phyloP scores from a whole-genome alignment of 2,797 vertebrate species.

The Ceyx erithaca region DNA sequence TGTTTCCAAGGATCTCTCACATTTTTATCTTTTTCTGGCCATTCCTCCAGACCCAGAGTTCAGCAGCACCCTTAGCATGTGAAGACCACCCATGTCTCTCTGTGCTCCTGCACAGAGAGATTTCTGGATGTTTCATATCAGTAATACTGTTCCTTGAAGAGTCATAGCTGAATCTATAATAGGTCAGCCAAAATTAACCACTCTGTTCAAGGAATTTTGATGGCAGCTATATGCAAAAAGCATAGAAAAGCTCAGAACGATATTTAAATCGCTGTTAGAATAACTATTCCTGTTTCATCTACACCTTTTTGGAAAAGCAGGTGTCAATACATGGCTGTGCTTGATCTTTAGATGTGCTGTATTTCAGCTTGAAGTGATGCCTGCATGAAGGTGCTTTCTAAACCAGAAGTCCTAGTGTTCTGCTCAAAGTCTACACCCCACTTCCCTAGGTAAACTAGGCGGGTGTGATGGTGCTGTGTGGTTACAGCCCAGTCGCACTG shows the following conservation, averaged over 20 bases:
- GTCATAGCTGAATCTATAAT: not conserved
- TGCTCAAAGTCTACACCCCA: not conserved
- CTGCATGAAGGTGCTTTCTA: not conserved
- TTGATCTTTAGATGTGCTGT: not conserved
- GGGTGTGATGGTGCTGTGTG: accelerated
- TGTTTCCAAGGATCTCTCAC: not conserved
- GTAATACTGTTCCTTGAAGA: not conserved
- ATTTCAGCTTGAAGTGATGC: not conserved
- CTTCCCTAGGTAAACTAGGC: not conserved
- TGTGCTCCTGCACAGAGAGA: not conserved
- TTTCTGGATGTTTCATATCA: not conserved
- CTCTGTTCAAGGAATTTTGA: not conserved
- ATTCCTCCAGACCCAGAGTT: not conserved
- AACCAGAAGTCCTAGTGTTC: not conserved
- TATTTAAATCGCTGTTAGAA: not conserved
- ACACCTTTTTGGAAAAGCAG: not conserved
- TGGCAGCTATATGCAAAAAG: not conserved
- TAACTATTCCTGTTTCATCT: not conserved
- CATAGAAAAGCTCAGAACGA: not conserved
- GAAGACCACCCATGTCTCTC: not conserved
- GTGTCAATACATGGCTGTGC: not conserved
- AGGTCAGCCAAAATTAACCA: not conserved
- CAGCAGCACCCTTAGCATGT: not conserved
- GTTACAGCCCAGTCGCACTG: not conserved
- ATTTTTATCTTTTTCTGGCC: not conserved